Conservation (phyloP, 2,113 vertebrate species). For the Corythornis madagascariensis region DNA sequence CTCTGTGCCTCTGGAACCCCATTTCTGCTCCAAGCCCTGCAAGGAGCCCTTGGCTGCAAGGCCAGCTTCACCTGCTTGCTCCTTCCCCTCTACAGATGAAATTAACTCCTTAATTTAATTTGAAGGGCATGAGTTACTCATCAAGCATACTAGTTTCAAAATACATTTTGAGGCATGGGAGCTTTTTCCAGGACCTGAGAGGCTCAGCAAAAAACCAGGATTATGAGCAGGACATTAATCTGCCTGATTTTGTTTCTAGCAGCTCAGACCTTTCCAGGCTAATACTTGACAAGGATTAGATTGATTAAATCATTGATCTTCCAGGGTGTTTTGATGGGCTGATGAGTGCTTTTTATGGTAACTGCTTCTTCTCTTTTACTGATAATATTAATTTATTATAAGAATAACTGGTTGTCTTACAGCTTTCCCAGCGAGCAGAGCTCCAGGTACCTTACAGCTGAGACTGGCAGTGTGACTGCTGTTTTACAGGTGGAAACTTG, state of each 20-base stretch:
- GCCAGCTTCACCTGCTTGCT: constrained; percentile 27
- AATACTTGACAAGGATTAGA: neutral
- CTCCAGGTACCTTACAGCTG: neutral
- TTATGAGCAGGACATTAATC: neutral
- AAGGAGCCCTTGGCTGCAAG: neutral
- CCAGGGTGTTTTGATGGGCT: neutral
- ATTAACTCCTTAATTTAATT: neutral
- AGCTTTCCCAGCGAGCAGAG: neutral
- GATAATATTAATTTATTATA: neutral
- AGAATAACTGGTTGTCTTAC: neutral
- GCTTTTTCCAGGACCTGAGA: constrained; percentile 16
- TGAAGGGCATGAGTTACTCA: constrained; percentile 4
- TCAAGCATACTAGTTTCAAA: constrained; percentile 6
- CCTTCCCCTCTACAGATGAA: neutral
- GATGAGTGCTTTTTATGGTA: neutral
- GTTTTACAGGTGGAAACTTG: neutral
- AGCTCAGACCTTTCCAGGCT: neutral
- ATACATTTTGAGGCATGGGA: neutral
- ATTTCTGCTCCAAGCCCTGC: neutral
- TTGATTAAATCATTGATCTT: neutral
- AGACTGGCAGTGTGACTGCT: neutral
- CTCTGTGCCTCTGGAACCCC: neutral
- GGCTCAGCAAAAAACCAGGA: neutral
- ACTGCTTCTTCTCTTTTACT: neutral
- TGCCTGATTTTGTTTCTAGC: neutral